Evolutionary conservation across 2,113 vertebrate genomes (phyloP).

Genomic region (Nyctereutes procyonoides): DNA sequence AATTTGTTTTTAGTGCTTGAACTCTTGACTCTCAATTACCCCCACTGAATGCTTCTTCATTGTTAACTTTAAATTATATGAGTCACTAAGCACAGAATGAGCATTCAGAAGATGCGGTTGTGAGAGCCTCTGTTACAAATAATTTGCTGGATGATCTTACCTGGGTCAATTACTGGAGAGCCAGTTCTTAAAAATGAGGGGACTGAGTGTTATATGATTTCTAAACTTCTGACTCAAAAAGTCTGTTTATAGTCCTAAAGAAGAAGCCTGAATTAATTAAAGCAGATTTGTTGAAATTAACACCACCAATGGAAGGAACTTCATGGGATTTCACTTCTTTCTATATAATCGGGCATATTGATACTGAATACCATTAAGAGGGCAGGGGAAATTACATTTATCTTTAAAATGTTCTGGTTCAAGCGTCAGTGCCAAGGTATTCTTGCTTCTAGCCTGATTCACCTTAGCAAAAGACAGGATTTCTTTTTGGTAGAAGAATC

Average conservation of each 20-base stretch:
- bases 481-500: not conserved
- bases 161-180: not conserved
- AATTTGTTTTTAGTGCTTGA: not conserved
- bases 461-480: not conserved
- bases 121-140: not conserved
- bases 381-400: not conserved
- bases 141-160: not conserved
- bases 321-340: not conserved
- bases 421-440: not conserved
- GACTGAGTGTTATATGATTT: not conserved
- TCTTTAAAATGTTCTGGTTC: constrained; percentile 5
- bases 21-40: not conserved
- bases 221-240: constrained; percentile 19
- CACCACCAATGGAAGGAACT: not conserved
- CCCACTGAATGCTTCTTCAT: not conserved
- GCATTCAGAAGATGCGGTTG: not conserved
- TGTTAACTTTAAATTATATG: not conserved
- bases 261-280: constrained; percentile 19
- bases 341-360: not conserved
- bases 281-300: constrained; percentile 1
- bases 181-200: not conserved
- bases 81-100: not conserved
- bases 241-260: not conserved
- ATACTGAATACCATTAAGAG: not conserved
- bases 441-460: constrained; percentile 10